Evolutionary conservation across 2,113 vertebrate genomes (phyloP).

Genomic region (Callaeas wilsoni): DNA sequence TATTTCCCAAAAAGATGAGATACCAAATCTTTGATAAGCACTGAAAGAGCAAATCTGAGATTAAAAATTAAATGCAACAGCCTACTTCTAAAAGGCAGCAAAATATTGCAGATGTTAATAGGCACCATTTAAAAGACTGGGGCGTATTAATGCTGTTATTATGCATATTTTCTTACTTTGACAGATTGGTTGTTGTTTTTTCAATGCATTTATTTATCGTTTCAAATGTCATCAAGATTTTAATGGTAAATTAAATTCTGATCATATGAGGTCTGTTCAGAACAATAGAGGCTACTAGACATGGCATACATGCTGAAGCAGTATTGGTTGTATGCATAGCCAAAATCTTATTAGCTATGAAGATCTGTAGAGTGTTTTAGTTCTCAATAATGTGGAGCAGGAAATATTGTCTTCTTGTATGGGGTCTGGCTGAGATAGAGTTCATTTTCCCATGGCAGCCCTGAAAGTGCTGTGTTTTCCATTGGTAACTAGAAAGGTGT

Average conservation of each 20-base stretch:
- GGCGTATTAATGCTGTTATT: background rate
- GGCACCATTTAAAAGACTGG: background rate
- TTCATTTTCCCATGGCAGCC: background rate
- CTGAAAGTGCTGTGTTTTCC: background rate
- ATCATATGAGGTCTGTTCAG: background rate
- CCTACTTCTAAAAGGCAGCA: background rate
- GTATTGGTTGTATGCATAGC: background rate
- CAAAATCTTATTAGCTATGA: background rate
- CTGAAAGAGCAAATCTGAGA: background rate
- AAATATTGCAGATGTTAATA: background rate
- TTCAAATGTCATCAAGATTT: constrained; percentile 61
- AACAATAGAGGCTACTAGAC: background rate
- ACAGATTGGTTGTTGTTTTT: constrained; percentile 26
- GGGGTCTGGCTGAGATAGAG: background rate
- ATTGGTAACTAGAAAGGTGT: no score
- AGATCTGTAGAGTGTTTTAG: background rate
- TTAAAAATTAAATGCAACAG: background rate
- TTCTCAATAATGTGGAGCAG: background rate
- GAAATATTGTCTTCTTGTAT: background rate
- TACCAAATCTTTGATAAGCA: background rate
- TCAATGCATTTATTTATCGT: constrained; percentile 15
- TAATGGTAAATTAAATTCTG: constrained; percentile 48
- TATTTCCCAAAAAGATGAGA: background rate
- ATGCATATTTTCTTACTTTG: background rate
- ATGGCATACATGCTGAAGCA: background rate